Evolutionary conservation across 2,797 vertebrate species (phyloP).

Genomic region (Melanotaenia boesemani): DNA sequence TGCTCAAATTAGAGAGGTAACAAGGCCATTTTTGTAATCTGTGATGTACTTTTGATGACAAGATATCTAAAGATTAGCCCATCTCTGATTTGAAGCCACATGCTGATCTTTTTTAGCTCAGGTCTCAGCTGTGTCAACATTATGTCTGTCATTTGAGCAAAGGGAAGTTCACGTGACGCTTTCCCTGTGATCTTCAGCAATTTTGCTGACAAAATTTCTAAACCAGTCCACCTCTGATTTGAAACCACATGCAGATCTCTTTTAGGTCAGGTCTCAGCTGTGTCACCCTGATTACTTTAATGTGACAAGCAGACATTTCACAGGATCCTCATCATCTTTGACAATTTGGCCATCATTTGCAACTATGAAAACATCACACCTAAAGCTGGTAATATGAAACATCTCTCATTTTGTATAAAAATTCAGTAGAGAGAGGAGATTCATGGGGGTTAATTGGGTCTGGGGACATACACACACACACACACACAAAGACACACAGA

Average conservation of each 20-base stretch:
- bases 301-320: slow-evolving; percentile 22
- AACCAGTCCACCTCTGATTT: slow-evolving; percentile 33
- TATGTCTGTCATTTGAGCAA: slow-evolving; percentile 26
- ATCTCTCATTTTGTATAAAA: slow-evolving; percentile 66
- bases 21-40: slow-evolving; percentile 8
- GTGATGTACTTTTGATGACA: slow-evolving; percentile 33
- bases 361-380: slow-evolving; percentile 49
- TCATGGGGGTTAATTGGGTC: slow-evolving; percentile 80
- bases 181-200: slow-evolving; percentile 9
- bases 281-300: slow-evolving; percentile 38
- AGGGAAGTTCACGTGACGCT: not conserved
- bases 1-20: slow-evolving; percentile 53
- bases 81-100: slow-evolving; percentile 32
- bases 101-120: slow-evolving; percentile 48
- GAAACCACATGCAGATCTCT: slow-evolving; percentile 42
- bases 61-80: slow-evolving; percentile 36
- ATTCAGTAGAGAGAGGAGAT: slow-evolving; percentile 68
- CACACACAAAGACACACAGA: slow-evolving; percentile 36
- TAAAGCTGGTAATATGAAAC: slow-evolving; percentile 64
- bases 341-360: slow-evolving; percentile 57
- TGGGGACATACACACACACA: slow-evolving; percentile 58
- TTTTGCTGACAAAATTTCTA: slow-evolving; percentile 20
- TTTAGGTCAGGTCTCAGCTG: slow-evolving; percentile 47
- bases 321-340: slow-evolving; percentile 21
- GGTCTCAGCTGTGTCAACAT: slow-evolving; percentile 42